Base-by-base conservation (phyloP, 2,797 vertebrate genomes). In the Siniperca scherzeri region DNA sequence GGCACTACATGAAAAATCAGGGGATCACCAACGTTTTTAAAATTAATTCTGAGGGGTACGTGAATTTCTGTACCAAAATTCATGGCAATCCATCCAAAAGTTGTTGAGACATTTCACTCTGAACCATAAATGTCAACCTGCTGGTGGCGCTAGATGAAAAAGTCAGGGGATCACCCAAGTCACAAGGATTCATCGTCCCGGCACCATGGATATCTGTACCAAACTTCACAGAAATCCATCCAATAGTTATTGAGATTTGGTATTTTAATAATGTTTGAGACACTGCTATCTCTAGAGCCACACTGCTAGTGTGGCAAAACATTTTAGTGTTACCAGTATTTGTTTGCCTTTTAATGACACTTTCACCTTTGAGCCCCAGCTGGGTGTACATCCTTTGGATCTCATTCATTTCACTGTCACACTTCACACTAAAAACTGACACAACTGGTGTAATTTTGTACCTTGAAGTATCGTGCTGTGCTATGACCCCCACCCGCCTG, bases 401-500 rank as follows among this genome's bases (percentile, higher is more conserved):
- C 46, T 25, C 21, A 33, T 19, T 64, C 19, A 36, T 62, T 52
- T 61, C 52, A 13, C 27, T 52, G 21, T 52, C 50, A 3, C 19
- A 21, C 19, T 50, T 21, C 48, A 21, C 48, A 52, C 8, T 44
- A 52, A 22, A 21, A 52, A 7, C 17, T 11, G 6, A 27, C 22
- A 71, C 69, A 12, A 57, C 69, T 60, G 2, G 19, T 62, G n/a
- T 56, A 48, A 65, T 84, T 69, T 11, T 30, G 42, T 1, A 52
- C 30, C 25, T 36, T 19, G 8, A 68, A 70, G 68, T 55, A 52
- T 61, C 21, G 1, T 40, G 52, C 73, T 33, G 52, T 42, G 70
- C 70, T 40, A 8, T 5, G 22, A 75, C 66, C 62, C 69, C 83
- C 78, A 14, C 52, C 72, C 60, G n/a, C 60, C 62, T 75, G 84